These are phyloP conservation scores for Bufotes viridis DNA, from an alignment of 2,797 vertebrate species.

Conservation along the genomic window DNA sequence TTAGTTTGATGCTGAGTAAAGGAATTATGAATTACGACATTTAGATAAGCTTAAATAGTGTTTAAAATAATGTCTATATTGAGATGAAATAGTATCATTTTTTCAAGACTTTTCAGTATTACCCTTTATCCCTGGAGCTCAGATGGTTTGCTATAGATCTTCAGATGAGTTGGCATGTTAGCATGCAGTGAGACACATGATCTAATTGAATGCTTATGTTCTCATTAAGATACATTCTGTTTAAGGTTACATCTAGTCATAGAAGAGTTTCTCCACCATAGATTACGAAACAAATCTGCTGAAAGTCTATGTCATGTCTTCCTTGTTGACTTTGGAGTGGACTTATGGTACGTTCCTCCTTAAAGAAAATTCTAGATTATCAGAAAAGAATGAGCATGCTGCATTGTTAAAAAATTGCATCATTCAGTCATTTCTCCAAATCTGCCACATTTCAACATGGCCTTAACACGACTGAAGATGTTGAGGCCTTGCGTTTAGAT, in stretches of 20 bases:
- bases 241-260: not conserved
- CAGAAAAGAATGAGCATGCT: too few relatives aligned
- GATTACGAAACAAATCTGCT: not conserved
- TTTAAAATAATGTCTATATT: not conserved
- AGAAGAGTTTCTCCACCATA: too few relatives aligned
- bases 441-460: not conserved
- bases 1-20: not conserved
- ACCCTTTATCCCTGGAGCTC: not conserved
- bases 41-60: not conserved
- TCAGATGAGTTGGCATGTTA: constrained; percentile 23
- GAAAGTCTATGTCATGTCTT: not conserved
- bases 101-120: not conserved
- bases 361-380: not conserved
- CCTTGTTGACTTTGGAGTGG: too few relatives aligned
- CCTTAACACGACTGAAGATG: not conserved
- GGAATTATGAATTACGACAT: not conserved
- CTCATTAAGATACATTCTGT: constrained; percentile 6
- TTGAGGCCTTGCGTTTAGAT: not conserved
- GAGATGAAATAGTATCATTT: too few relatives aligned
- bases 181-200: constrained; percentile 19
- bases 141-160: constrained; percentile 2
- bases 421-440: too few relatives aligned
- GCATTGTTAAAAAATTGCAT: too few relatives aligned
- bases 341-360: too few relatives aligned
- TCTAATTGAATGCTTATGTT: constrained; percentile 42